Base-by-base conservation (phyloP, 2,113 vertebrate genomes). In the Mesocricetus auratus region DNA sequence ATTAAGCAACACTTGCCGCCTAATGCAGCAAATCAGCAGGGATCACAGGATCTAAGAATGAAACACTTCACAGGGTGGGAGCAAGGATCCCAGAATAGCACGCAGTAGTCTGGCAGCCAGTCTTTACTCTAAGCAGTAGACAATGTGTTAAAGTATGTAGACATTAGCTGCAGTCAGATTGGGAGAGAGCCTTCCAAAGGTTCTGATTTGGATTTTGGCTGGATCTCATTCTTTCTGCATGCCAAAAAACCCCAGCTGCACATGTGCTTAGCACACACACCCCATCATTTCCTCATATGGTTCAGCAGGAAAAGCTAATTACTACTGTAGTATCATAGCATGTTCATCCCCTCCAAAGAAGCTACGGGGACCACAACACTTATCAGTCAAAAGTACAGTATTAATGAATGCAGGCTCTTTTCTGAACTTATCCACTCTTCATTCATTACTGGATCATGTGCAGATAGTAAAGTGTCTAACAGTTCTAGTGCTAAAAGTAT, bases 91-190 rank as follows among this genome's bases (percentile, higher is more conserved):
- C 94, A 97, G 79, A 98, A 98, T 97, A 97, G 96, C 93, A 95
- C 11, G 24, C 22, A 90, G 86, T 78, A 97, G 91, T 94, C 91
- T 98, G 96, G 97, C 96, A 97, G 86, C 82, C 91, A 98, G 93
- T 95, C 96, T 96, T 95, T 95, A 96, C 78, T 68, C 82, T 96
- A 95, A 91, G 94, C 94, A 96, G 94, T 95, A 97, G 97, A 96
- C 97, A 98, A 92, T 85, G 96, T 97, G 97, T 97, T 98, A 97
- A 98, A 97, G 97, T 93, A 97, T 97, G 96, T 91, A 97, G 96
- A 97, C 97, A 97, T 95, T 95, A 96, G 89, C 94, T 95, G 97
- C 94, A 98, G 97, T 97, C 92, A 95, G 94, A 97, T 91, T 93
- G 88, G 91, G 83, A 96, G 96, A 93, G 96, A 96, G 94, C 96